phyloP scores from a whole-genome alignment of 92 coral and sea anemone genomes.

The Micromussa lordhowensis region DNA sequence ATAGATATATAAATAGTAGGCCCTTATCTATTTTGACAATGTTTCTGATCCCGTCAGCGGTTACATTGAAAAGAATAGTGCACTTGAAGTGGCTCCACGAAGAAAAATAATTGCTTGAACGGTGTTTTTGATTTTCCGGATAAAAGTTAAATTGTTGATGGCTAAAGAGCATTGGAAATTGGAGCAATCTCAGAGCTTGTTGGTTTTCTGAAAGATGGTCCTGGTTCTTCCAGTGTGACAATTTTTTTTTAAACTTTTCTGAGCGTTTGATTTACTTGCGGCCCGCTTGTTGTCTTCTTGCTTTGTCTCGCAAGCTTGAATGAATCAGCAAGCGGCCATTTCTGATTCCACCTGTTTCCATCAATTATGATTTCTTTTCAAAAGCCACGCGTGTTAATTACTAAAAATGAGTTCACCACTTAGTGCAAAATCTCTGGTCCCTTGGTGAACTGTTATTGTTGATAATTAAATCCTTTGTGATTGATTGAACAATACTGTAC shows the following conservation, averaged over 20 bases:
- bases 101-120: neutral
- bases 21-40: neutral
- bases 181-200: neutral
- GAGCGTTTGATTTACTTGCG: constrained; percentile 14
- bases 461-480: constrained; percentile 50
- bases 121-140: neutral
- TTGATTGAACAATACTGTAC: constrained; percentile 46
- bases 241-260: neutral
- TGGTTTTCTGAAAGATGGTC: neutral
- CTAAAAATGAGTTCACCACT: constrained; percentile 47
- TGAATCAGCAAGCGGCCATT: constrained; percentile 41
- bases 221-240: neutral
- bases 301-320: constrained; percentile 37
- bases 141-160: neutral
- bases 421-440: constrained; percentile 28
- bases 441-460: constrained; percentile 26
- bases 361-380: constrained; percentile 4
- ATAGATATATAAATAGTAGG: neutral
- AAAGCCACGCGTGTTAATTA: constrained; percentile 39
- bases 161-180: neutral
- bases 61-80: neutral
- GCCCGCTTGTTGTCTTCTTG: constrained; percentile 40
- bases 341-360: constrained; percentile 27
- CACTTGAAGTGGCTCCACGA: neutral
- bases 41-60: neutral